Evolutionary conservation across 1,140 invertebrate species (phyloP).

Genomic region (Drosophila saltans): DNA sequence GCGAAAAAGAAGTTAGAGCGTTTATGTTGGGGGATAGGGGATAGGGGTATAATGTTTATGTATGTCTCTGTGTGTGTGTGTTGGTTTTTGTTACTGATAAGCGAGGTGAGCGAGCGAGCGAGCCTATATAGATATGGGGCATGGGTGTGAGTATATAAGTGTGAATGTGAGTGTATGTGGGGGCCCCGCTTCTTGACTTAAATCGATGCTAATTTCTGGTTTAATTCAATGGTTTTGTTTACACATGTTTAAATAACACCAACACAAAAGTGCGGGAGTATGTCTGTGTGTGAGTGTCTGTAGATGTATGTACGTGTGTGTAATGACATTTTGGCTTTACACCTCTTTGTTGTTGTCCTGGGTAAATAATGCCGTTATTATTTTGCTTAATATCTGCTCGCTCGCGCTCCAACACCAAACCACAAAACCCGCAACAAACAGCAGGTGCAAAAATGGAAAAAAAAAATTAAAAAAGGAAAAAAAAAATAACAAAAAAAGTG

Average conservation of each 20-base stretch:
- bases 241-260: slow-evolving; percentile 72
- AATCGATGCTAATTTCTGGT: slow-evolving; percentile 80
- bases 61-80: slow-evolving; percentile 24
- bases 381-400: slow-evolving; percentile 58
- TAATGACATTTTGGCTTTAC: slow-evolving; percentile 63
- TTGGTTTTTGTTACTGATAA: slow-evolving; percentile 66
- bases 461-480: neutral
- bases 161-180: too few species aligned
- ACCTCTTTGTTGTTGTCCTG: slow-evolving; percentile 24
- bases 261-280: slow-evolving; percentile 21
- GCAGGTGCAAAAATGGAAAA: slow-evolving; percentile 56
- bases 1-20: neutral
- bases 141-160: slow-evolving; percentile 23
- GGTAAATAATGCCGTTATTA: slow-evolving; percentile 77
- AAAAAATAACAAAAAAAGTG: neutral
- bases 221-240: slow-evolving; percentile 81
- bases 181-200: slow-evolving; percentile 65
- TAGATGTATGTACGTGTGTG: neutral
- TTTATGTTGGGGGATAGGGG: neutral
- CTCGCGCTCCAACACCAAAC: slow-evolving; percentile 31
- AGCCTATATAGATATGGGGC: neutral
- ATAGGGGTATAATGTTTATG: neutral
- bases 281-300: neutral
- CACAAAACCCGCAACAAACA: slow-evolving; percentile 56
- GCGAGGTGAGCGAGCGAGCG: slow-evolving; percentile 20